Evolutionary conservation across 2,797 vertebrate genomes (phyloP).

Genomic region (Novumbra hubbsi): DNA sequence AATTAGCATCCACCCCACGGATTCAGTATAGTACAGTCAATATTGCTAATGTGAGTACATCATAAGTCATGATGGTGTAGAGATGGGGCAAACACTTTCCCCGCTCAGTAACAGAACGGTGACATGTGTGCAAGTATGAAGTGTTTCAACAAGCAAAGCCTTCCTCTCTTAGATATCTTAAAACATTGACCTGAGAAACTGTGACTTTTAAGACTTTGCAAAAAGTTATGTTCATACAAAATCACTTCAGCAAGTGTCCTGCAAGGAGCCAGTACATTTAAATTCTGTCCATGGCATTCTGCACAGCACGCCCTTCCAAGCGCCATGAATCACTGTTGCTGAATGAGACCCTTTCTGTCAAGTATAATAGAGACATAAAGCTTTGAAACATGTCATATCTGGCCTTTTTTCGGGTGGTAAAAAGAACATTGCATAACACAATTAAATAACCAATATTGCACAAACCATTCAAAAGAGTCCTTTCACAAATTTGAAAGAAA

Average conservation of each 20-base stretch:
- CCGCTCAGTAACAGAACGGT: background rate
- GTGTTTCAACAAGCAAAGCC: constrained; percentile 15
- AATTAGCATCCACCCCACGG: constrained; percentile 1
- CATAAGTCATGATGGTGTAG: constrained; percentile 39
- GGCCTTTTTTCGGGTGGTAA: background rate
- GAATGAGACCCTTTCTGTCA: no score
- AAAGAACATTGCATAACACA: background rate
- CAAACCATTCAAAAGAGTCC: background rate
- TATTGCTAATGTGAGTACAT: constrained; percentile 33
- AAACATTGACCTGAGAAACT: no score
- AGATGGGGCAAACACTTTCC: background rate
- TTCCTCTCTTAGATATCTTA: no score
- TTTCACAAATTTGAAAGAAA: no score
- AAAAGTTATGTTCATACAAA: no score
- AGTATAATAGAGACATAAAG: no score
- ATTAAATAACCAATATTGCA: background rate
- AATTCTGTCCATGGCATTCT: no score
- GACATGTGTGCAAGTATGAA: constrained; percentile 6
- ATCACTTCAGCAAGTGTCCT: no score
- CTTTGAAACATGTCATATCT: background rate
- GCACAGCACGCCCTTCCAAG: no score
- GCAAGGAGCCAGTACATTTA: no score
- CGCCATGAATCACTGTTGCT: no score
- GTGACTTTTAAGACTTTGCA: no score
- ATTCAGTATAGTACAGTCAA: background rate